Conservation (phyloP, 37 sponge, comb jelly and placozoan species). For the Eunapius fragilis region DNA sequence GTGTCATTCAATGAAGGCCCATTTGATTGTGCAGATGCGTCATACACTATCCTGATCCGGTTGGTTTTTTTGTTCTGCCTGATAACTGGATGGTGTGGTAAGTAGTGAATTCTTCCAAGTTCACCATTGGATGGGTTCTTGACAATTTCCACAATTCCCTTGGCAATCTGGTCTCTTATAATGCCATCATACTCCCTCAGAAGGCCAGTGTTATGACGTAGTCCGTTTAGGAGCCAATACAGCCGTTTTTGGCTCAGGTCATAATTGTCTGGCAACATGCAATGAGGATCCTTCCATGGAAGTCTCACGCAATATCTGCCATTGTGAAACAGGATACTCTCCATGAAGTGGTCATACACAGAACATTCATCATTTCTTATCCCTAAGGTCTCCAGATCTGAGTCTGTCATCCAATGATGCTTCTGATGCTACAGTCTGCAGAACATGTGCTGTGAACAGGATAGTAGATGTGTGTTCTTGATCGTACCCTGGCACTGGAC, state of each 20-base stretch:
- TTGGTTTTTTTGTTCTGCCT: conserved; percentile 2
- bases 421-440: neutral
- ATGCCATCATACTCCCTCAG: conserved; percentile 15
- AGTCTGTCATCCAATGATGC: conserved; percentile 14
- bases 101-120: neutral
- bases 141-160: conserved; percentile 18
- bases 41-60: conserved; percentile 11
- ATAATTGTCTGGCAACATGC: conserved; percentile 8
- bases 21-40: conserved; percentile 7
- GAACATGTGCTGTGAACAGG: conserved; percentile 23
- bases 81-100: conserved; percentile 23
- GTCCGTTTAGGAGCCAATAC: conserved; percentile 11
- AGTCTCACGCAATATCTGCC: conserved; percentile 35
- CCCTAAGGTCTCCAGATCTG: conserved; percentile 20
- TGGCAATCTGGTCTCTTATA: conserved; percentile 20
- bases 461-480: neutral
- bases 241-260: conserved; percentile 18
- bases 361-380: conserved; percentile 7
- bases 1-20: neutral
- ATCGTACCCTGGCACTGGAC: conserved; percentile 6
- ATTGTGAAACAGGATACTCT: conserved; percentile 2
- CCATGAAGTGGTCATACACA: conserved; percentile 25
- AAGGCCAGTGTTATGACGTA: conserved; percentile 9
- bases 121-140: neutral
- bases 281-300: conserved; percentile 35